Evolutionary conservation across 2,113 vertebrate genomes (phyloP).

Genomic region (Sterna hirundo): DNA sequence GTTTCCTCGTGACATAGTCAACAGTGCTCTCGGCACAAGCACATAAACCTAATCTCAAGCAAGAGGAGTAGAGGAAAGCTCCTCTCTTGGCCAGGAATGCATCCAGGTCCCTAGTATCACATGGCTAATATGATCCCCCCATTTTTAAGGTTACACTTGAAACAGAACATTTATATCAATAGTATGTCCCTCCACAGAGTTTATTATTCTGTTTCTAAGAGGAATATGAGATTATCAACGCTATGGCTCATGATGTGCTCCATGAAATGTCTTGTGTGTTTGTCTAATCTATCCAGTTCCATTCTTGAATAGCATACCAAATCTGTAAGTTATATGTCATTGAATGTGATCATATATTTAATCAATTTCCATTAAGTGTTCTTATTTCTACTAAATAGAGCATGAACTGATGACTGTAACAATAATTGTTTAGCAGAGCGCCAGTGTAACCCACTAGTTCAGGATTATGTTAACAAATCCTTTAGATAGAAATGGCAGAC

Average conservation of each 20-base stretch:
- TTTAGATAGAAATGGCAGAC: background rate
- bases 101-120: background rate
- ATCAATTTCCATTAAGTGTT: background rate
- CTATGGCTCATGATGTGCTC: too few relatives aligned
- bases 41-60: rapidly evolving
- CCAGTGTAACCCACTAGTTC: background rate
- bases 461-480: background rate
- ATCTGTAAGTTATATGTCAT: background rate
- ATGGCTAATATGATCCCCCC: background rate
- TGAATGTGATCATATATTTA: background rate
- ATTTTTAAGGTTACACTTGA: background rate
- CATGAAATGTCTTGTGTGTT: background rate
- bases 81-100: background rate
- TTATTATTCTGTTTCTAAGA: background rate
- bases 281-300: background rate
- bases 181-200: background rate
- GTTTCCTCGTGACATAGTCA: background rate
- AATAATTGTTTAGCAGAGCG: background rate
- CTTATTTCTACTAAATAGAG: background rate
- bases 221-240: background rate
- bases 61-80: background rate
- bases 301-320: background rate
- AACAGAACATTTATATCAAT: background rate
- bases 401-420: background rate
- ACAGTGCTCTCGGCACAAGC: background rate